Conservation (phyloP, 2,797 vertebrate genomes). For the Zalophus californianus region DNA sequence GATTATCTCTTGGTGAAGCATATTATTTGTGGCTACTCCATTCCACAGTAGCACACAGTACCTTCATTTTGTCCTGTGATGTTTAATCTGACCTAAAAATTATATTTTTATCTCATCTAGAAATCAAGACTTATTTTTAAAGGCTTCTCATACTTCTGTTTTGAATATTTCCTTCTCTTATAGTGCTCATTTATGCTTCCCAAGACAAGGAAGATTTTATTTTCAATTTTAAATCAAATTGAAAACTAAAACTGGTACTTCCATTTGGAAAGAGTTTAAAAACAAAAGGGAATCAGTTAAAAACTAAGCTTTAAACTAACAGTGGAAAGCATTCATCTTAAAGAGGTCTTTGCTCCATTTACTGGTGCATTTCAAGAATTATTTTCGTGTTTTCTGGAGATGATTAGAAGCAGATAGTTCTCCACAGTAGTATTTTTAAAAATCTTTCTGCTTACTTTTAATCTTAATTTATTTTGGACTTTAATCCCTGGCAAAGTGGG, state of each 20-base stretch:
- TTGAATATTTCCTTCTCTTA: conserved; percentile 36
- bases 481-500: conserved; percentile 21
- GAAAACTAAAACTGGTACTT: neutral
- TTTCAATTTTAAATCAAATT: conserved; percentile 1
- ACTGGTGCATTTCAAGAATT: neutral
- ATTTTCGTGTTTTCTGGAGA: conserved; percentile 61
- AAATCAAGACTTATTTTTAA: conserved; percentile 57
- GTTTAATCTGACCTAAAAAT: conserved; percentile 23
- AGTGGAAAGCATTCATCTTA: neutral
- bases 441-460: conserved; percentile 36
- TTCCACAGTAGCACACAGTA: neutral
- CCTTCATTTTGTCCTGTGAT: neutral
- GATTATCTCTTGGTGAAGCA: neutral
- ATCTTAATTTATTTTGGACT: conserved; percentile 12
- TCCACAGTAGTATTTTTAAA: neutral
- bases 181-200: neutral
- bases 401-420: conserved; percentile 42
- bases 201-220: neutral
- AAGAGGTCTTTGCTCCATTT: neutral
- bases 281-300: conserved; percentile 10
- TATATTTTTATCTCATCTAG: neutral
- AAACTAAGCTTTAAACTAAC: conserved; percentile 49
- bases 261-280: conserved; percentile 26
- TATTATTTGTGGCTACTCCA: neutral
- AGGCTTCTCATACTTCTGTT: neutral